A percentile compares a stretch with the other conserved stretches of the same genome.
Evolutionary conservation across 2,113 vertebrate species (phyloP).

Genomic region (Catharus fuscescens): DNA sequence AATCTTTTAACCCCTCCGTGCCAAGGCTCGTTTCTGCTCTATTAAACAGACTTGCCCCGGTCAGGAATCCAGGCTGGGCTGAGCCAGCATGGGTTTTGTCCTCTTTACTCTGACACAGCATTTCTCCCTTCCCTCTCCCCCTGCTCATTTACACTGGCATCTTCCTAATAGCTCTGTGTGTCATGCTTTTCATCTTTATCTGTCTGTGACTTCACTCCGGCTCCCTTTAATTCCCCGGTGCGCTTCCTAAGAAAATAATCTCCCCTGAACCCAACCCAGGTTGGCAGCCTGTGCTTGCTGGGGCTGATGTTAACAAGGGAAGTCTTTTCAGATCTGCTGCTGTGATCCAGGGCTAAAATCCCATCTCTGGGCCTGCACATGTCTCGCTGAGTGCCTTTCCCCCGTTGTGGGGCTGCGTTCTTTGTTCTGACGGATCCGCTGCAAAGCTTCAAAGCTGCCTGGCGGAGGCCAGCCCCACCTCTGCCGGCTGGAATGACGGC

Average conservation of each 20-base stretch:
- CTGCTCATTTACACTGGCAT: not conserved
- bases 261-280: not conserved
- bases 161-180: not conserved
- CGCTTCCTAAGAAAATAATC: not conserved
- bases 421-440: not conserved
- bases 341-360: not conserved
- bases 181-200: not conserved
- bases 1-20: slow-evolving; percentile 17
- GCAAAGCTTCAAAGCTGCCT: not conserved
- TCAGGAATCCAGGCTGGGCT: not conserved
- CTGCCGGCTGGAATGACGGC: not conserved
- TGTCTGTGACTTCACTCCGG: not conserved
- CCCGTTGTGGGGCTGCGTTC: not conserved
- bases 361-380: not conserved
- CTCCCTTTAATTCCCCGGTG: not conserved
- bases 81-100: not conserved
- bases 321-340: not conserved
- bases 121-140: not conserved
- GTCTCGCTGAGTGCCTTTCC: not conserved
- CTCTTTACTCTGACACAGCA: not conserved
- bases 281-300: not conserved
- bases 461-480: not conserved
- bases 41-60: not conserved
- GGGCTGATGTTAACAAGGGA: not conserved
- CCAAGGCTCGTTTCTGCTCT: not conserved